These are phyloP conservation scores for Anthonomus grandis DNA, from an alignment of 1,140 invertebrate species.

Conservation along the genomic window DNA sequence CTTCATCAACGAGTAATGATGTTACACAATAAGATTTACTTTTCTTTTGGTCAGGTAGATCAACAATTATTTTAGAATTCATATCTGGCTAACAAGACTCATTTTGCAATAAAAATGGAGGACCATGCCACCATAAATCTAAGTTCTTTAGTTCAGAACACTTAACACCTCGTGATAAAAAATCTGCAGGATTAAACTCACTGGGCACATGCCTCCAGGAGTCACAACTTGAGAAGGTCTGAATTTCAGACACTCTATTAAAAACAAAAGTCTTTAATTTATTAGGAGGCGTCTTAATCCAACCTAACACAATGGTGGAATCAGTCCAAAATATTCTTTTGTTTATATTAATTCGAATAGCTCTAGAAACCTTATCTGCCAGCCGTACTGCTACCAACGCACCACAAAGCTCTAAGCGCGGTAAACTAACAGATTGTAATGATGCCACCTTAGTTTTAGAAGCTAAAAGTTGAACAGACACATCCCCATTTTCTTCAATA, in stretches of 20 bases:
- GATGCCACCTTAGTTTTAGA: conserved; percentile 9
- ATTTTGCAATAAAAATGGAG: neutral
- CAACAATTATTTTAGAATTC: neutral
- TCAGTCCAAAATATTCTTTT: conserved; percentile 12
- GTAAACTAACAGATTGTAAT: conserved; percentile 16
- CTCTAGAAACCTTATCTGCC: conserved; percentile 3
- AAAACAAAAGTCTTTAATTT: conserved; percentile 17
- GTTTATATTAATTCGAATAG: neutral
- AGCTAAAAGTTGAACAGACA: conserved; percentile 2
- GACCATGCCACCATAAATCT: conserved; percentile 12
- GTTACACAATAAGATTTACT: conserved; percentile 2
- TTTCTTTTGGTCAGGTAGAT: neutral
- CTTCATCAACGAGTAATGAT: neutral
- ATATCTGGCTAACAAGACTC: neutral
- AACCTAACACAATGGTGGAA: conserved; percentile 21
- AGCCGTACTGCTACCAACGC: neutral
- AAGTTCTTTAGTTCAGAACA: neutral
- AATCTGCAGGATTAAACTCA: conserved; percentile 9
- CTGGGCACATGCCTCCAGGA: neutral
- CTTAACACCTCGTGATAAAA: neutral
- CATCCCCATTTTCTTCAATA: neutral
- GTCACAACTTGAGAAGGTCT: neutral
- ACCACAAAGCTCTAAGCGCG: conserved; percentile 12
- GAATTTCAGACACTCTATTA: conserved; percentile 18
- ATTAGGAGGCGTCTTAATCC: conserved; percentile 13